Evolutionary conservation across 1,140 invertebrate genomes (phyloP).

Genomic region (Cylas formicarius): DNA sequence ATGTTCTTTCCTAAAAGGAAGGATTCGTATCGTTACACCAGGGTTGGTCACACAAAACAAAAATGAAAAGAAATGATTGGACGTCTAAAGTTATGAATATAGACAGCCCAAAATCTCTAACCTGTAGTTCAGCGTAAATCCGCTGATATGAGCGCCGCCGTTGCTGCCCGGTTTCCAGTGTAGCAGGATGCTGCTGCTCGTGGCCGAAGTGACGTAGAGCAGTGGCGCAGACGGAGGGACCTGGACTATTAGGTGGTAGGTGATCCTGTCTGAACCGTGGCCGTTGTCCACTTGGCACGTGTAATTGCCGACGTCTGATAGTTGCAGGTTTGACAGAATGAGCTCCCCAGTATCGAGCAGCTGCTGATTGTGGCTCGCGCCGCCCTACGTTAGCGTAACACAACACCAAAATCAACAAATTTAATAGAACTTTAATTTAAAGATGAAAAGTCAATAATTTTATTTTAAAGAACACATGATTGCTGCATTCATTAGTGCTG

Average conservation of each 20-base stretch:
- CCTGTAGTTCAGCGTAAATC: conserved; percentile 59
- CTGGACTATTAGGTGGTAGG: conserved; percentile 52
- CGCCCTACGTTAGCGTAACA: conserved; percentile 39
- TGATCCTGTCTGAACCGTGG: conserved; percentile 54
- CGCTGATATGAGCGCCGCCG: conserved; percentile 59
- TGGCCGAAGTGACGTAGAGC: conserved; percentile 64
- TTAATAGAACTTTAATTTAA: no score
- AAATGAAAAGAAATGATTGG: no score
- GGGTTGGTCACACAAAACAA: no score
- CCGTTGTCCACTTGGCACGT: conserved; percentile 68
- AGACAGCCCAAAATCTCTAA: no score
- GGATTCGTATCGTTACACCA: no score
- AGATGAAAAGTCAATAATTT: no score
- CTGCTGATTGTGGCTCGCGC: conserved; percentile 51
- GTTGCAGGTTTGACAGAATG: conserved; percentile 55
- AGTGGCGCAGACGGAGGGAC: conserved; percentile 61
- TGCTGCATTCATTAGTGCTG: no score
- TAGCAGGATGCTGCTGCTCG: conserved; percentile 60
- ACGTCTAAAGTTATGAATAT: background rate
- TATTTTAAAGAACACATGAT: no score
- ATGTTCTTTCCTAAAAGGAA: conserved; percentile 49
- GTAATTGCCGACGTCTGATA: conserved; percentile 65
- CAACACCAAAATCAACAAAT: no score
- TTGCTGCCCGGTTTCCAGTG: conserved; percentile 65
- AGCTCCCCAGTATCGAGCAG: conserved; percentile 57